Percentiles rank a stretch among this genome's conserved stretches.
Conservation (phyloP, 2,113 vertebrate genomes). For the Silurus glanis region DNA sequence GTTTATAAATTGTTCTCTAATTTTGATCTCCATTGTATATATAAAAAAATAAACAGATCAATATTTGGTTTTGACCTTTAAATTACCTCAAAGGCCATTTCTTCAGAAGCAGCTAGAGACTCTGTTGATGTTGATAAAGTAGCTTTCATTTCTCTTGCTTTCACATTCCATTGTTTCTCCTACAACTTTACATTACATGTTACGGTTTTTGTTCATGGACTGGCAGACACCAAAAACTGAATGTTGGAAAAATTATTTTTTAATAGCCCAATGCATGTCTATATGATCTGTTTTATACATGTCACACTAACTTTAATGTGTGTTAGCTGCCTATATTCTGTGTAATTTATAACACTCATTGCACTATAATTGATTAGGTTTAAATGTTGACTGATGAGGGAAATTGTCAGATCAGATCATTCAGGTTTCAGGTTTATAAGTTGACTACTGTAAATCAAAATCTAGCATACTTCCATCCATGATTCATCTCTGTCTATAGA, state of each 20-base stretch:
- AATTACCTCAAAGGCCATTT: not conserved
- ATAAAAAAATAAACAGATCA: not conserved
- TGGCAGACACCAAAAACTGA: not conserved
- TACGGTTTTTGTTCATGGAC: not conserved
- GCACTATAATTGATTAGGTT: too few relatives aligned
- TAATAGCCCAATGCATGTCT: not conserved
- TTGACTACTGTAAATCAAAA: not conserved
- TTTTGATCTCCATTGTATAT: too few relatives aligned
- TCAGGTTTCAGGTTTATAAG: not conserved
- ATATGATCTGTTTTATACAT: not conserved
- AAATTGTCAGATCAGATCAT: not conserved
- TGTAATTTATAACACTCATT: too few relatives aligned
- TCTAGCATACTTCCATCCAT: too few relatives aligned
- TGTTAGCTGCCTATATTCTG: not conserved
- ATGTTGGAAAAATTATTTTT: not conserved
- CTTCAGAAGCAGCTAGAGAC: not conserved
- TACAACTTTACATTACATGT: not conserved
- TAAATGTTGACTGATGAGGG: too few relatives aligned
- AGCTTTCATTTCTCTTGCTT: not conserved
- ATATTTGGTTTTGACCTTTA: not conserved
- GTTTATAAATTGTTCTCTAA: too few relatives aligned
- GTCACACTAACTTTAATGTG: not conserved
- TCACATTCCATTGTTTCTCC: not conserved
- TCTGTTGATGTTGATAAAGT: not conserved
- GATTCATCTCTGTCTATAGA: too few relatives aligned